These are phyloP conservation scores for Antedon mediterranea DNA, from an alignment of 53 echinoderm and acorn worm genomes.

Conservation along the genomic window DNA sequence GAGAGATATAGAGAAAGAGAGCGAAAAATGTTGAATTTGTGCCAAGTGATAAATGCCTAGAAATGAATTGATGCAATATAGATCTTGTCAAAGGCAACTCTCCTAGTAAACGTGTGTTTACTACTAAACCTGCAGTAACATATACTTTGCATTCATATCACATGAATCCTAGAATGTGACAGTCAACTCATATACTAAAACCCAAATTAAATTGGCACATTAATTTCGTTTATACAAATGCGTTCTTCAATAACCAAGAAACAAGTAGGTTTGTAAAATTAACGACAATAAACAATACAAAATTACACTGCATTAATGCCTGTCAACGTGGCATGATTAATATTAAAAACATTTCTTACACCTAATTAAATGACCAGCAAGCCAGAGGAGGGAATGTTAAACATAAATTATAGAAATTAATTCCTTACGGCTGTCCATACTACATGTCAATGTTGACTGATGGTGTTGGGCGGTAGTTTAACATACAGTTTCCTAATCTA, in stretches of 20 bases:
- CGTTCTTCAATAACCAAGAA: neutral
- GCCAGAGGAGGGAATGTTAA: neutral
- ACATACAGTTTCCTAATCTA: neutral
- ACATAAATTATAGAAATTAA: neutral
- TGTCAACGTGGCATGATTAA: neutral
- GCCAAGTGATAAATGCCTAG: neutral
- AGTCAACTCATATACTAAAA: neutral
- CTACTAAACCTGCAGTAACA: neutral
- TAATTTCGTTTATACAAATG: neutral
- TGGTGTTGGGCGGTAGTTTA: neutral
- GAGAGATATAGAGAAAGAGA: neutral
- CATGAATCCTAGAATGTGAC: neutral
- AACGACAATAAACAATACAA: neutral
- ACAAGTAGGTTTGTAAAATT: neutral
- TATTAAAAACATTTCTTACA: neutral
- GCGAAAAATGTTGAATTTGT: neutral
- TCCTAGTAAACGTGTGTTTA: neutral
- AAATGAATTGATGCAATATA: neutral
- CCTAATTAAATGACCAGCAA: neutral
- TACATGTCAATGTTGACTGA: neutral
- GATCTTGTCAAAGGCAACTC: neutral
- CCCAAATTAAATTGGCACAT: neutral
- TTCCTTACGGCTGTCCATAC: neutral
- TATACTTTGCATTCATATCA: neutral
- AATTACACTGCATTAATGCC: neutral